Evolutionary conservation across 2,113 vertebrate species (phyloP).

Genomic region (Nerophis lumbriciformis): DNA sequence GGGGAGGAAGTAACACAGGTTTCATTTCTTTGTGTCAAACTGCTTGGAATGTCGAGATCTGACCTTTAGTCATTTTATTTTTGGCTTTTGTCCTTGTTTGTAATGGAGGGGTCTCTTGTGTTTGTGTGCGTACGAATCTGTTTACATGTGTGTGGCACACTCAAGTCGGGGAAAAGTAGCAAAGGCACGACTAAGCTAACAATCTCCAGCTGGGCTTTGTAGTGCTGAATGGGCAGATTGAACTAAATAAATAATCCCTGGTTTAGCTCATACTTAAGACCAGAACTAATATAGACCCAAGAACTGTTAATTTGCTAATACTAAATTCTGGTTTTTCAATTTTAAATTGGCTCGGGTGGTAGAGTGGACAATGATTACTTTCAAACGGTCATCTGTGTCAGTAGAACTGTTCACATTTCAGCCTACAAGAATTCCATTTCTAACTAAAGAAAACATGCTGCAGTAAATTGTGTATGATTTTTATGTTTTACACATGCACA

Average conservation of each 20-base stretch:
- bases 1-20: slow-evolving; percentile 16
- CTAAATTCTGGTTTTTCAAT: too few relatives aligned
- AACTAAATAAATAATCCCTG: slow-evolving; percentile 52
- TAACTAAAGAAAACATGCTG: too few relatives aligned
- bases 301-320: not conserved
- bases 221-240: slow-evolving; percentile 33
- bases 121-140: slow-evolving; percentile 11
- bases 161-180: too few relatives aligned
- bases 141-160: not conserved
- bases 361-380: too few relatives aligned
- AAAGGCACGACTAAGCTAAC: slow-evolving; percentile 62
- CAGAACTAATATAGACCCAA: slow-evolving; percentile 15
- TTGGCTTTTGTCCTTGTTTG: slow-evolving; percentile 28
- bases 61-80: slow-evolving; percentile 18
- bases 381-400: too few relatives aligned
- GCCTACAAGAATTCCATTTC: too few relatives aligned
- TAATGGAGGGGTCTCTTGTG: slow-evolving; percentile 22
- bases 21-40: too few relatives aligned
- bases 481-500: too few relatives aligned
- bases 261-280: slow-evolving; percentile 47
- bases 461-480: too few relatives aligned
- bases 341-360: too few relatives aligned
- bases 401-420: too few relatives aligned
- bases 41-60: slow-evolving; percentile 11
- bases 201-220: slow-evolving; percentile 63